Evolutionary conservation across 2,113 vertebrate genomes (phyloP).

Genomic region (Thamnaconus septentrionalis): DNA sequence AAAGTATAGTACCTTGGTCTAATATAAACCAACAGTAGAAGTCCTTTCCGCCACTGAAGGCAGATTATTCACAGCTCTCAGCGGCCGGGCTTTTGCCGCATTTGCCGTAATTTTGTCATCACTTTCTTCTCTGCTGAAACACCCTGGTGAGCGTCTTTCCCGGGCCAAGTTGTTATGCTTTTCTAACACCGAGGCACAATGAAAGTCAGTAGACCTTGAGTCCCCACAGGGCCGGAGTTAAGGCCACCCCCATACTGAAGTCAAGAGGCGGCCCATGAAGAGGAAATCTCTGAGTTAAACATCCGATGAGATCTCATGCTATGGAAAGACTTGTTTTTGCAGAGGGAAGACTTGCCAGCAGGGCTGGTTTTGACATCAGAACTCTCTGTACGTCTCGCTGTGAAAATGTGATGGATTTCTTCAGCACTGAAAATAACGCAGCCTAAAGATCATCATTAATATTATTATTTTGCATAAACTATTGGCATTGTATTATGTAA

Average conservation of each 20-base stretch:
- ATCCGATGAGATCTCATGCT: constrained; percentile 12
- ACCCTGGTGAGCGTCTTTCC: constrained; percentile 14
- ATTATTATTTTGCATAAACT: not conserved
- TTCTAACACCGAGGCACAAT: constrained; percentile 22
- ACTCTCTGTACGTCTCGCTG: not conserved
- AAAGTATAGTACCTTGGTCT: not conserved
- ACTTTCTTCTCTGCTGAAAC: constrained; percentile 34
- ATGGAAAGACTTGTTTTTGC: constrained; percentile 24
- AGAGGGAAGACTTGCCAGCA: constrained; percentile 8
- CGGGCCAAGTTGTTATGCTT: constrained; percentile 43
- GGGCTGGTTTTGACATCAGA: constrained; percentile 28
- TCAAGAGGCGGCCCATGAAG: constrained; percentile 25
- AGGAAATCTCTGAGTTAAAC: constrained; percentile 23
- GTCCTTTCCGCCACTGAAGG: constrained; percentile 14
- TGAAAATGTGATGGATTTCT: not conserved
- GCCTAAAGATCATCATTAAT: not conserved
- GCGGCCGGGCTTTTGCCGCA: constrained; percentile 16
- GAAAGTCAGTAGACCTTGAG: constrained; percentile 42
- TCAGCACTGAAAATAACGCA: not conserved
- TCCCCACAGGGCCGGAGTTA: not conserved
- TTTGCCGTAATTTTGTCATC: constrained; percentile 39
- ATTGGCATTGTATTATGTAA: not conserved
- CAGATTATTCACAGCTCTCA: constrained; percentile 40
- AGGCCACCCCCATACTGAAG: constrained; percentile 7
- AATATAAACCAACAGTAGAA: constrained; percentile 44